Conservation (phyloP, 2,888 invertebrate genomes). For the Lapara coniferarum region DNA sequence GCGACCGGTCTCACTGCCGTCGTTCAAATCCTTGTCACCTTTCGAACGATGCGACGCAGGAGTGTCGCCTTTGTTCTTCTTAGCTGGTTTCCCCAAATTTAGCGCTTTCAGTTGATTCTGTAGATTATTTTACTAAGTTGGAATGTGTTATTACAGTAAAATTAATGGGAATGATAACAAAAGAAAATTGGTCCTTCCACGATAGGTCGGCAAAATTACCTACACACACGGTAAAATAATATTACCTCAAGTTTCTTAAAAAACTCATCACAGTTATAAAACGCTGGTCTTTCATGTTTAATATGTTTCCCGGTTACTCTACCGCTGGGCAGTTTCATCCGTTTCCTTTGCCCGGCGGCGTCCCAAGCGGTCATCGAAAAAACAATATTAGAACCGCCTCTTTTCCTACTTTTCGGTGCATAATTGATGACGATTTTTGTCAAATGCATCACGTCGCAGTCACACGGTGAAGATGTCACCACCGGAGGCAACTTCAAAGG, state of each 20-base stretch:
- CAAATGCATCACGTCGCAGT: conserved; percentile 69
- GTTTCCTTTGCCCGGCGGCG: conserved; percentile 60
- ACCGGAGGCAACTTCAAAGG: conserved; percentile 52
- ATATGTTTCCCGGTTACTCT: conserved; percentile 53
- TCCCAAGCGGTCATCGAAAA: conserved; percentile 68
- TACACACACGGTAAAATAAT: not conserved
- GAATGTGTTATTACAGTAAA: not conserved
- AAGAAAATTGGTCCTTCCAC: too few relatives aligned
- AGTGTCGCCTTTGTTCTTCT: conserved; percentile 55
- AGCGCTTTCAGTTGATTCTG: conserved; percentile 75
- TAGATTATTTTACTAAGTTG: not conserved
- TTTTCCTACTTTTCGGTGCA: conserved; percentile 64
- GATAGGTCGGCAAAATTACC: not conserved
- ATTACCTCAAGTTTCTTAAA: conserved; percentile 76
- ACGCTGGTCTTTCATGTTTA: conserved; percentile 52
- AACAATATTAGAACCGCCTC: conserved; percentile 65
- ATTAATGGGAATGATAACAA: not conserved
- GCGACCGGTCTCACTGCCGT: conserved; percentile 52
- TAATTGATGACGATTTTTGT: conserved; percentile 67
- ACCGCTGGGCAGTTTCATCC: conserved; percentile 65
- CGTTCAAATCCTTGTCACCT: conserved; percentile 60
- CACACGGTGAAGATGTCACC: conserved; percentile 51
- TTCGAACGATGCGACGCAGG: conserved; percentile 67
- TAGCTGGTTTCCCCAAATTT: conserved; percentile 66
- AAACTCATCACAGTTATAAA: conserved; percentile 66